Percentiles rank a stretch among this genome's conserved stretches.
Evolutionary conservation across 2,113 vertebrate species (phyloP).

Genomic region (Lanius collurio): DNA sequence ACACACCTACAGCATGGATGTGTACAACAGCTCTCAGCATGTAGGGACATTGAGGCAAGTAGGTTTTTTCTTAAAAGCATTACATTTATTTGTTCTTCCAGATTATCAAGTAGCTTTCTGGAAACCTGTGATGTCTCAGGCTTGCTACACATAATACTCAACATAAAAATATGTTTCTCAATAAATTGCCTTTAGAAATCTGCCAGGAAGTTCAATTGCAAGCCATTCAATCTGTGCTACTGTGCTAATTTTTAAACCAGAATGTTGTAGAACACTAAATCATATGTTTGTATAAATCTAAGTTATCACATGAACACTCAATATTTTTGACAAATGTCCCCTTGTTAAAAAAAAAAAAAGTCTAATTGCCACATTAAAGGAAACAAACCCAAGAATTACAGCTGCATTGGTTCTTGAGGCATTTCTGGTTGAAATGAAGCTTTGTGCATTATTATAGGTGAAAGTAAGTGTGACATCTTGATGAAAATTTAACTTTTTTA

Average conservation of each 20-base stretch:
- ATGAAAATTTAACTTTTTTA: neutral
- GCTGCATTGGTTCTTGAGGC: neutral
- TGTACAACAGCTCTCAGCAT: neutral
- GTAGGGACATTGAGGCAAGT: neutral
- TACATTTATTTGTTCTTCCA: neutral
- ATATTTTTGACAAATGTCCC: neutral
- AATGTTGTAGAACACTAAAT: conserved; percentile 12
- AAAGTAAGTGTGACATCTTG: neutral
- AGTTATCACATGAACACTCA: neutral
- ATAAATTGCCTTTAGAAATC: neutral
- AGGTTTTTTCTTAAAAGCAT: neutral
- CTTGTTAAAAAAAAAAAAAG: neutral
- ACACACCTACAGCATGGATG: neutral
- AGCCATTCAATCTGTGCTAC: neutral
- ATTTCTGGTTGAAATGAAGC: neutral
- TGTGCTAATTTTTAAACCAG: conserved; percentile 8
- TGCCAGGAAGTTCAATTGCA: neutral
- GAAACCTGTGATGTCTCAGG: neutral
- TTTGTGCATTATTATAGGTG: neutral
- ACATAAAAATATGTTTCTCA: neutral
- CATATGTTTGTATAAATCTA: neutral
- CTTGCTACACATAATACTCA: neutral
- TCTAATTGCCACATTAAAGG: neutral
- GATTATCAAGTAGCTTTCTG: neutral
- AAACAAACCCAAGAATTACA: neutral